Conservation (phyloP, 1,140 invertebrate species). For the Neuroterus valhalla region DNA sequence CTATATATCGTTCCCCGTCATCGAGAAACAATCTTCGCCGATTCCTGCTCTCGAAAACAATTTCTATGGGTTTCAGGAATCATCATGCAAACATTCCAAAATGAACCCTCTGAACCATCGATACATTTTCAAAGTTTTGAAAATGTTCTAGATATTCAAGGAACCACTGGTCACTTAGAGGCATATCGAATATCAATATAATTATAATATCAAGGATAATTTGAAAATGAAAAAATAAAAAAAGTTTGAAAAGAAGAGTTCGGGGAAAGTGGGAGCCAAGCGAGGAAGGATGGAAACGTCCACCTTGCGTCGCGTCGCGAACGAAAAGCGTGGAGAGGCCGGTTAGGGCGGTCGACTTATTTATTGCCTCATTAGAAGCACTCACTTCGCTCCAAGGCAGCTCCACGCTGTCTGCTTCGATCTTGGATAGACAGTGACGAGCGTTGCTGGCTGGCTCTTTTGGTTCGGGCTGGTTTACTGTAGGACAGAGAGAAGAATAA, state of each 20-base stretch:
- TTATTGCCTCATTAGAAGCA: conserved; percentile 76
- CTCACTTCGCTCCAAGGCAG: conserved; percentile 73
- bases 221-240: too few species aligned
- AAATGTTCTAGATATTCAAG: too few species aligned
- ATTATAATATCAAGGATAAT: too few species aligned
- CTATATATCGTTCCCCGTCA: too few species aligned
- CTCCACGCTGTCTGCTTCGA: conserved; percentile 75
- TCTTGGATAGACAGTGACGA: conserved; percentile 76
- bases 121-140: too few species aligned
- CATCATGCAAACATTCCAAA: too few species aligned
- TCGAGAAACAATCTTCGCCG: too few species aligned
- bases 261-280: conserved; percentile 32
- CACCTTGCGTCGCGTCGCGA: conserved; percentile 56
- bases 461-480: conserved; percentile 44
- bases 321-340: conserved; percentile 72
- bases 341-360: conserved; percentile 74
- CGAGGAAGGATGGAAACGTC: conserved; percentile 58
- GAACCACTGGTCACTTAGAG: too few species aligned
- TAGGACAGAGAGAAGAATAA: conserved; percentile 43
- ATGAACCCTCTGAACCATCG: too few species aligned
- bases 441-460: conserved; percentile 49
- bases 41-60: too few species aligned
- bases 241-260: conserved; percentile 5
- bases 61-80: too few species aligned
- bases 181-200: too few species aligned